Percentiles rank a stretch among this genome's conserved stretches.
These are phyloP conservation scores for Eolophus roseicapilla DNA, from an alignment of 2,113 vertebrate genomes.

Conservation along the genomic window DNA sequence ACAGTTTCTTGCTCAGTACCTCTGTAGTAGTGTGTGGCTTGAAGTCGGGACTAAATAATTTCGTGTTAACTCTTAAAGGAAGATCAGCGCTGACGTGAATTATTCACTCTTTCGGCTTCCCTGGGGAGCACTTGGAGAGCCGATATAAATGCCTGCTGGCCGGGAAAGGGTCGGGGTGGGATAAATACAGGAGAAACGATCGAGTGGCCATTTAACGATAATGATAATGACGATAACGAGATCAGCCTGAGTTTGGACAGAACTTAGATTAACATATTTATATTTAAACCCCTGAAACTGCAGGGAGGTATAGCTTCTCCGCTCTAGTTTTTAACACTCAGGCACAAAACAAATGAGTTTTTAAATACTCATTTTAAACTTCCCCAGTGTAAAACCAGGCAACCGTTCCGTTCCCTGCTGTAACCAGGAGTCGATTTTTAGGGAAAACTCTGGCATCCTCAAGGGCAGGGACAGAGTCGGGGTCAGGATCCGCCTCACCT, in stretches of 20 bases:
- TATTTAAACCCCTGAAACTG: neutral
- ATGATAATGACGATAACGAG: neutral
- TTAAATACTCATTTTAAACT: neutral
- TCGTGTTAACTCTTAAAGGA: neutral
- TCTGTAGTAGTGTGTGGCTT: neutral
- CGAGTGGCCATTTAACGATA: neutral
- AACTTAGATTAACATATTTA: neutral
- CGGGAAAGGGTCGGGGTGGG: neutral
- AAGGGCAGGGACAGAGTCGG: neutral
- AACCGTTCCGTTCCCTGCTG: too few species aligned
- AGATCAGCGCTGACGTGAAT: accelerated
- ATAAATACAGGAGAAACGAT: neutral
- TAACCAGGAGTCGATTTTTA: neutral
- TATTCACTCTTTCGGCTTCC: neutral
- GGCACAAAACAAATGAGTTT: too few species aligned
- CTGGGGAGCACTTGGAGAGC: accelerated
- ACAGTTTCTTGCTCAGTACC: neutral
- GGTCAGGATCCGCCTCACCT: too few species aligned
- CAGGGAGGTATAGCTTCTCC: neutral
- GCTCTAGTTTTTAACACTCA: neutral
- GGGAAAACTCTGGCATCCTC: neutral
- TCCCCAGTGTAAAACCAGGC: neutral
- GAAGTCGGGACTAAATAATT: neutral
- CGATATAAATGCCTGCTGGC: neutral
- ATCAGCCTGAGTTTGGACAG: neutral